These are phyloP conservation scores for Pterocles burchelli DNA, from an alignment of 2,113 vertebrate genomes.

Conservation along the genomic window DNA sequence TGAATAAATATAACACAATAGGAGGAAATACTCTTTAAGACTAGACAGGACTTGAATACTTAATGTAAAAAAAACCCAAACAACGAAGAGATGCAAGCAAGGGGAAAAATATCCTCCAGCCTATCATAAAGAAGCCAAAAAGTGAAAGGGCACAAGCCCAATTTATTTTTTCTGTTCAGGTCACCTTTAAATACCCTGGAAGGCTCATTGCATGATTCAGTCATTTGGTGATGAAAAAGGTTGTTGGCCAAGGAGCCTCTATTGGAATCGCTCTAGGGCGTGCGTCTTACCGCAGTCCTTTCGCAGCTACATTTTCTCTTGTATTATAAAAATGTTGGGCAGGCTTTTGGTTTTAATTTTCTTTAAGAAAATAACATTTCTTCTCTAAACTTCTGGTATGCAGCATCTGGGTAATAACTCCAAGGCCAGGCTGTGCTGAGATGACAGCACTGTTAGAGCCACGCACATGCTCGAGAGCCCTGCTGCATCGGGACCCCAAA, in stretches of 20 bases:
- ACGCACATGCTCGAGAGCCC: neutral
- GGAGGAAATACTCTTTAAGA: conserved; percentile 35
- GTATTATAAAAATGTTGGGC: neutral
- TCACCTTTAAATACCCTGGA: conserved; percentile 43
- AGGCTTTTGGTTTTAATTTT: conserved; percentile 30
- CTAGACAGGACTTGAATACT: neutral
- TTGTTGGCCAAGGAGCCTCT: neutral
- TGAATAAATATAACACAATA: conserved; percentile 46
- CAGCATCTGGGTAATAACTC: neutral
- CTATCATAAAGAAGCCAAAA: conserved; percentile 1
- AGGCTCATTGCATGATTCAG: neutral
- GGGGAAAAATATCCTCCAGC: neutral
- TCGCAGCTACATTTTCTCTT: neutral
- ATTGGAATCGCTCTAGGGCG: neutral
- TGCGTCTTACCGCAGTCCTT: neutral
- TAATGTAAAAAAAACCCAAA: neutral
- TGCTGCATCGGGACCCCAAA: neutral
- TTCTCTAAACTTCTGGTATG: conserved; percentile 9
- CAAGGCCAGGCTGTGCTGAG: neutral
- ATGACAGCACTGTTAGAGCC: neutral
- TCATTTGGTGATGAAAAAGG: conserved; percentile 33
- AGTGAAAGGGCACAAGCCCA: neutral
- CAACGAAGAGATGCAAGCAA: neutral
- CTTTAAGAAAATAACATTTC: conserved; percentile 20
- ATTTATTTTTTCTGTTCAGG: neutral